A percentile compares a stretch with the other conserved stretches of the same genome.
Evolutionary conservation across 1,140 invertebrate species (phyloP).

Genomic region (Cotesia glomerata): DNA sequence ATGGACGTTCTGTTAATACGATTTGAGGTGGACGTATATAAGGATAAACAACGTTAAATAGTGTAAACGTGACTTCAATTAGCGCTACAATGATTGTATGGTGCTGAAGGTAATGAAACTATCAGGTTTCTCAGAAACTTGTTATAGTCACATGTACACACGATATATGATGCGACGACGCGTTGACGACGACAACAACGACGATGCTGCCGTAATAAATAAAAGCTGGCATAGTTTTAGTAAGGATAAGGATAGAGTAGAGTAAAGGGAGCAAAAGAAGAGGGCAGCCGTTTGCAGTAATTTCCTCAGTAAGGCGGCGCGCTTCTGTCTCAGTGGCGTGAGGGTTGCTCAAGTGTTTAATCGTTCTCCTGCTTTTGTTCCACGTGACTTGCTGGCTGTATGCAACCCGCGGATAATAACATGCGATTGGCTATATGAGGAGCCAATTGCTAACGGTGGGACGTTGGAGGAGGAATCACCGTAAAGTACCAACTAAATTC

Average conservation of each 20-base stretch:
- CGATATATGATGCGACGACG: not conserved
- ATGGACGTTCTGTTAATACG: too few relatives aligned
- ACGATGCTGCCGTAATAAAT: not conserved
- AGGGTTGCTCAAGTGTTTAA: slow-evolving; percentile 43
- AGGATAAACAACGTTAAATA: too few relatives aligned
- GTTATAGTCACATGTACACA: not conserved
- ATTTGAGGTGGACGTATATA: too few relatives aligned
- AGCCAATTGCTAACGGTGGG: slow-evolving; percentile 37
- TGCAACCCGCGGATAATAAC: slow-evolving; percentile 36
- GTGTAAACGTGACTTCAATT: not conserved
- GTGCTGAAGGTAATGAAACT: slow-evolving; percentile 18
- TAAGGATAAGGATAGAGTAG: not conserved
- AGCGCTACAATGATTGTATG: not conserved
- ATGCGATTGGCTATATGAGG: slow-evolving; percentile 28
- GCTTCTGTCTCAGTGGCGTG: slow-evolving; percentile 40
- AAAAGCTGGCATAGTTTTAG: not conserved
- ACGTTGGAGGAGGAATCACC: slow-evolving; percentile 28
- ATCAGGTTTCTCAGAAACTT: not conserved
- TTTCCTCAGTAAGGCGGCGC: slow-evolving; percentile 41
- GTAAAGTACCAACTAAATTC: slow-evolving; percentile 7
- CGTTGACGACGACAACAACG: not conserved
- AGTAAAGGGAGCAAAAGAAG: slow-evolving; percentile 4
- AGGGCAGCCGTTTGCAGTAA: slow-evolving; percentile 32
- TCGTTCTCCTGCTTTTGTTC: slow-evolving; percentile 44
- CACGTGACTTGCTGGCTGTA: slow-evolving; percentile 21